phyloP scores from a whole-genome alignment of 2,797 vertebrate genomes.

The Trachurus trachurus region DNA sequence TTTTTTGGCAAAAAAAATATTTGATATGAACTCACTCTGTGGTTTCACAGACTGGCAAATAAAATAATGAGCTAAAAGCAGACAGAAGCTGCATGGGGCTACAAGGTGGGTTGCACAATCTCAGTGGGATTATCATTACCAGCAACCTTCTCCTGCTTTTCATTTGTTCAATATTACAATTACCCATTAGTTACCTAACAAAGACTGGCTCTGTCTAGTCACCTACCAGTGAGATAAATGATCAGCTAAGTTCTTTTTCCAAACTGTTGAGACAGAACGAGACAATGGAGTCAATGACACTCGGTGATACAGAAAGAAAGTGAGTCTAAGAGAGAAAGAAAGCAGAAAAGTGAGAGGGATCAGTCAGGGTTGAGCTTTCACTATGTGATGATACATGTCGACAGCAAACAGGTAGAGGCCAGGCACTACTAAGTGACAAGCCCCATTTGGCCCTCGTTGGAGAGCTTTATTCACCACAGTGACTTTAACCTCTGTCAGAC shows the following conservation, averaged over 20 bases:
- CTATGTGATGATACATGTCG: constrained; percentile 63
- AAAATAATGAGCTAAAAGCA: constrained; percentile 26
- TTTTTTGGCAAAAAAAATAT: neutral
- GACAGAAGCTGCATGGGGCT: neutral
- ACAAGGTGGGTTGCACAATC: neutral
- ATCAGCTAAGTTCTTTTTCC: constrained; percentile 11
- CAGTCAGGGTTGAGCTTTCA: constrained; percentile 54
- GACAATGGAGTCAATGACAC: constrained; percentile 24
- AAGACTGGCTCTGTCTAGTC: constrained; percentile 9
- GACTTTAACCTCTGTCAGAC: constrained; percentile 51
- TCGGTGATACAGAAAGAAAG: constrained; percentile 23
- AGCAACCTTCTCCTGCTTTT: constrained; percentile 6
- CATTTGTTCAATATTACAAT: constrained; percentile 11
- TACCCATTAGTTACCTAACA: neutral
- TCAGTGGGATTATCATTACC: constrained; percentile 15
- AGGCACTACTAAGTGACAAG: constrained; percentile 46
- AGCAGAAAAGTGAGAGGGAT: constrained; percentile 32
- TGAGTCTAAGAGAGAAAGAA: constrained; percentile 28
- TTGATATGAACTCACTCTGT: neutral
- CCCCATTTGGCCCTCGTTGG: constrained; percentile 55
- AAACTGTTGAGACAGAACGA: constrained; percentile 13
- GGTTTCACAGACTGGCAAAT: neutral
- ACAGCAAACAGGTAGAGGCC: constrained; percentile 60
- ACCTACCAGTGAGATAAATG: constrained; percentile 10
- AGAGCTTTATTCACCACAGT: constrained; percentile 51